Base-by-base conservation (phyloP, 2,888 invertebrate genomes). In the Polymixis lichenea region DNA sequence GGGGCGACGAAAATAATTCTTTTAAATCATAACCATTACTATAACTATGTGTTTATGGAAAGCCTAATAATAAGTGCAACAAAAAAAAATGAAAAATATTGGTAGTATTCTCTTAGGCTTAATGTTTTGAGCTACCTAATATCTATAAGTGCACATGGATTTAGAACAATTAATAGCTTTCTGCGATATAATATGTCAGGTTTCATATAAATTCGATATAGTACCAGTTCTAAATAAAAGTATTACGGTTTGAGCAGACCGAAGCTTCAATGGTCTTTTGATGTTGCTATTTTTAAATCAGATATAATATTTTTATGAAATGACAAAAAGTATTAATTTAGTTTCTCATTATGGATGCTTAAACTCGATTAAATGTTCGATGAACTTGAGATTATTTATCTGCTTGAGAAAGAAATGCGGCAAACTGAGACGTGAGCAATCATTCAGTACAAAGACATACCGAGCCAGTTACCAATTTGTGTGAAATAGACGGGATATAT, bases 251-350 rank as follows among this genome's bases (percentile, higher is more conserved):
- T 90, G 91, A 92, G 90, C 91, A 90, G 89, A 91, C 86, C 88
- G 89, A 91, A 88, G 92, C 91, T 91, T 91, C 86, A 88, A 87
- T 89, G 91, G 92, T 93, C 91, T 90, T 91, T 91, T 90, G 89
- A 92, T 92, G 92, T 93, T 91, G 93, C 94, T 95, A 93, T 92
- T 92, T 93, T 93, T 92, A 90, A 92, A 93, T 93, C 92, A 91
- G 88, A 93, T 91, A 88, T 91, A 93, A 90, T 90, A 92, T 95
- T 96, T 96, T 96, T 95, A 96, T 95, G 92, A 95, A 95, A 94
- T 95, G 96, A 96, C 96, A 94, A 93, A 93, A 93, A 95, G 94
- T 96, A 95, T 95, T 95, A 95, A 90, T 93, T 95, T 94, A 93
- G 91, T 94, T 94, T 93, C 90, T 91, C 91, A 89, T 89, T 89